Conservation (phyloP, 2,888 invertebrate species). For the Pseudococcus viburni region DNA sequence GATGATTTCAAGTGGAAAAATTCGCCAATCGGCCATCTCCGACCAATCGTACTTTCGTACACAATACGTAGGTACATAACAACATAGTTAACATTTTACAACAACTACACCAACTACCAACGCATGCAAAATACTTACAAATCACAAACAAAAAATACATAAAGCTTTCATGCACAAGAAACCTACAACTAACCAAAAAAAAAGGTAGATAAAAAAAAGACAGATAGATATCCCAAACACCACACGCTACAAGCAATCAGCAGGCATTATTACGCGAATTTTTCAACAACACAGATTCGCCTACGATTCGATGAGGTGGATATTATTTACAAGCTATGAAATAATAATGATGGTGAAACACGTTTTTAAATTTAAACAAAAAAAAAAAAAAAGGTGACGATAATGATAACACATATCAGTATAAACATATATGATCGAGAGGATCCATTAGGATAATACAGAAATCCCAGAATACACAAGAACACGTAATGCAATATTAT, state of each 20-base stretch:
- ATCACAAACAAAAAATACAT: neutral
- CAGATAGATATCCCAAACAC: neutral
- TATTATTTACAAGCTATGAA: slow-evolving; percentile 12
- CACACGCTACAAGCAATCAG: neutral
- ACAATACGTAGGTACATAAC: neutral
- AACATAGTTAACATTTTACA: neutral
- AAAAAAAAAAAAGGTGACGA: slow-evolving; percentile 11
- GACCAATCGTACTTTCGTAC: neutral
- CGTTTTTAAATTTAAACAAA: neutral
- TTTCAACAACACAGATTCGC: neutral
- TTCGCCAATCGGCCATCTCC: neutral
- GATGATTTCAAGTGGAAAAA: no score
- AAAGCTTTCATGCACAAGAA: neutral
- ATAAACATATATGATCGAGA: slow-evolving; percentile 20
- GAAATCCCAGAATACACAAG: slow-evolving; percentile 24
- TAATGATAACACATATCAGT: slow-evolving; percentile 11
- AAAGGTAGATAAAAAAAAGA: neutral
- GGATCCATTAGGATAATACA: slow-evolving; percentile 35
- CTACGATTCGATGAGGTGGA: neutral
- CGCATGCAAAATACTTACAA: neutral
- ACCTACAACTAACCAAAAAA: slow-evolving; percentile 4
- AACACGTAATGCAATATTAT: neutral
- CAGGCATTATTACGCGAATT: slow-evolving; percentile 7
- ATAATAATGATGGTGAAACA: slow-evolving; percentile 8
- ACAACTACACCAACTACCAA: slow-evolving; percentile 1